Conservation (phyloP, 1,140 invertebrate species). For the Penaeus japonicus region DNA sequence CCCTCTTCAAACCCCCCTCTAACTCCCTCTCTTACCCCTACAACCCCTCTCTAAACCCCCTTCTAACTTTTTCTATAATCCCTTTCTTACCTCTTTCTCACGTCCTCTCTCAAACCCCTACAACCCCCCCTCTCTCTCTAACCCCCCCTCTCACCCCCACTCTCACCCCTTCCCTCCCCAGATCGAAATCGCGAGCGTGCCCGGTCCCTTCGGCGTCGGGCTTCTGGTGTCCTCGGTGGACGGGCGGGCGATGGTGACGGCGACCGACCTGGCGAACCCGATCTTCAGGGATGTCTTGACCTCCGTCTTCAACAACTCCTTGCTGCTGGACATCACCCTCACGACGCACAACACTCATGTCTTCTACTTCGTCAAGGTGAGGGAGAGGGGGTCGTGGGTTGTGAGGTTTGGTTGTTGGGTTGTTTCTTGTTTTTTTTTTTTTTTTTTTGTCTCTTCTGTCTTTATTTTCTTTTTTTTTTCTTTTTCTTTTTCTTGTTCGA, state of each 20-base stretch:
- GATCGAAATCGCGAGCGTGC: conserved; percentile 71
- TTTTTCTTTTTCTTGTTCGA: neutral
- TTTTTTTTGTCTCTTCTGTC: neutral
- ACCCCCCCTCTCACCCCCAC: neutral
- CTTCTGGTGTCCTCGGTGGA: conserved; percentile 83
- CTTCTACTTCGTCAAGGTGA: conserved; percentile 95
- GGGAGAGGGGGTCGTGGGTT: conserved; percentile 61
- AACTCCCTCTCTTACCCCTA: neutral
- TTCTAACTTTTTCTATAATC: too few species aligned
- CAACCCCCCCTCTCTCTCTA: neutral
- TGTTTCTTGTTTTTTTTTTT: neutral
- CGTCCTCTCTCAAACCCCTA: neutral
- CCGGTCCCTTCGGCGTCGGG: conserved; percentile 88
- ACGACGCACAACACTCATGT: conserved; percentile 89
- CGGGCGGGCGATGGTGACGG: conserved; percentile 83
- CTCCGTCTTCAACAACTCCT: conserved; percentile 91
- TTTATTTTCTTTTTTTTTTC: neutral
- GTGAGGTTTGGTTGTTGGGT: neutral
- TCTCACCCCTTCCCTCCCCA: conserved; percentile 32
- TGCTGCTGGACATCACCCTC: conserved; percentile 86
- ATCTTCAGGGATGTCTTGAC: conserved; percentile 92
- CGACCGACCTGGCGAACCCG: conserved; percentile 84
- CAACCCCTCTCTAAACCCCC: neutral
- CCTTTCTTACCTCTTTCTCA: neutral
- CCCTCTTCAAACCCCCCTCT: neutral